Percentiles rank a stretch among this genome's conserved stretches.
Evolutionary conservation across 2,113 vertebrate genomes (phyloP).

Genomic region (Sylvietta virens): DNA sequence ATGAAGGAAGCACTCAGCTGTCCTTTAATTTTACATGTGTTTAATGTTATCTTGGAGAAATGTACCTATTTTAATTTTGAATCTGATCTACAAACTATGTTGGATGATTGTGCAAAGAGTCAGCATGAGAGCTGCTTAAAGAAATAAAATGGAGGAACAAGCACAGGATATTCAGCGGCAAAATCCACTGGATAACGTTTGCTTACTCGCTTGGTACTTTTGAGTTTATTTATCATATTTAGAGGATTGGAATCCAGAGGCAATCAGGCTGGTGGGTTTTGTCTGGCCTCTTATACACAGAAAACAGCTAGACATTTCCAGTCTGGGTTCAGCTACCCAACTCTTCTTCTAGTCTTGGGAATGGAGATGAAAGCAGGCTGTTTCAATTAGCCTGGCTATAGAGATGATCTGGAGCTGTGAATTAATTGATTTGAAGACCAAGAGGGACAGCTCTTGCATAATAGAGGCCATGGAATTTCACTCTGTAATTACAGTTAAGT

Average conservation of each 20-base stretch:
- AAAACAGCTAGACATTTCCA: not conserved
- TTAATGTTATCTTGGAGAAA: slow-evolving; percentile 36
- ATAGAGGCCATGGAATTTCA: slow-evolving; percentile 31
- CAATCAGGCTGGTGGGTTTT: not conserved
- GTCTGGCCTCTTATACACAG: not conserved
- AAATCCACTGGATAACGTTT: not conserved
- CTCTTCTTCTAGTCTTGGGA: not conserved
- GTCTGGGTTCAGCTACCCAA: not conserved
- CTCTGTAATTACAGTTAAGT: slow-evolving; percentile 38
- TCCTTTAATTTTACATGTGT: slow-evolving; percentile 43
- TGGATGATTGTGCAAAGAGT: not conserved
- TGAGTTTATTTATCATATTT: slow-evolving; percentile 5
- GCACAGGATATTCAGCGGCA: not conserved
- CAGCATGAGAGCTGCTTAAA: not conserved
- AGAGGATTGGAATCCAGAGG: not conserved
- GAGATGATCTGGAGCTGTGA: slow-evolving; percentile 28
- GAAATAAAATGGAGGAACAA: slow-evolving; percentile 2
- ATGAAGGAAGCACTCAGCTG: not conserved
- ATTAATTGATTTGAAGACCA: slow-evolving; percentile 52
- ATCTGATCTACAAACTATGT: not conserved
- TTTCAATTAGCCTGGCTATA: slow-evolving; percentile 40
- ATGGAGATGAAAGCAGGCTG: slow-evolving; percentile 12
- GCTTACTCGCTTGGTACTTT: not conserved
- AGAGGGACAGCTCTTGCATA: slow-evolving; percentile 34
- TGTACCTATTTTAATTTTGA: slow-evolving; percentile 33